Evolutionary conservation across 2,113 vertebrate genomes (phyloP).

Genomic region (Regulus satrapa): DNA sequence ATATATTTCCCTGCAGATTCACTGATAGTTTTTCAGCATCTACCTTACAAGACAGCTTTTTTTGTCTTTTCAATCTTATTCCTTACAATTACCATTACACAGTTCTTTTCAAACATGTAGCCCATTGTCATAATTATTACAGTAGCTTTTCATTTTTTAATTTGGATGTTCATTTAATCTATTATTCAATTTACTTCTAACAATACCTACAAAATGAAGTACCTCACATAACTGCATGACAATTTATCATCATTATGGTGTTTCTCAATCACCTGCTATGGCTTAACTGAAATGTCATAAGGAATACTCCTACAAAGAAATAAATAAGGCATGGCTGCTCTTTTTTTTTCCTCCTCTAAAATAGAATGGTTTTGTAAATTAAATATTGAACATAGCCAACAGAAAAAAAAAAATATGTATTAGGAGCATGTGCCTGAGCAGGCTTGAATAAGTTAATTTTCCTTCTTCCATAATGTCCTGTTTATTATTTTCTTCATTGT

Average conservation of each 20-base stretch:
- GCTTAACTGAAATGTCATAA: background rate
- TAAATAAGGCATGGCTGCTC: background rate
- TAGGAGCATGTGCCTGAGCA: background rate
- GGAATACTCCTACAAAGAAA: background rate
- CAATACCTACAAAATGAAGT: constrained; percentile 15
- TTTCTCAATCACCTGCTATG: background rate
- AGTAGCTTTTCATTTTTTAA: background rate
- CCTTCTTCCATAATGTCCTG: background rate
- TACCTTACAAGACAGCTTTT: background rate
- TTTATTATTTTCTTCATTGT: background rate
- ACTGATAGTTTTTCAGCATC: background rate
- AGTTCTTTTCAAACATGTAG: background rate
- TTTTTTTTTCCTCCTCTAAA: background rate
- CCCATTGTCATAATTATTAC: background rate
- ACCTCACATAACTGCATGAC: background rate
- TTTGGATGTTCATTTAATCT: constrained; percentile 19
- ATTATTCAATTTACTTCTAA: constrained; percentile 21
- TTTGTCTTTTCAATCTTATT: background rate
- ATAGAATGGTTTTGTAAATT: background rate
- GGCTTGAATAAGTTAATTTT: background rate
- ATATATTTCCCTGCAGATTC: background rate
- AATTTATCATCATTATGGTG: constrained; percentile 12
- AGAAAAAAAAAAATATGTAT: background rate
- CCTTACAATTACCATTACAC: background rate
- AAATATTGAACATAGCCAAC: background rate